Percentiles rank a stretch among this genome's conserved stretches.
Evolutionary conservation across 64 coral and sea anemone genomes (phyloP).

Genomic region (Stylophora pistillata): DNA sequence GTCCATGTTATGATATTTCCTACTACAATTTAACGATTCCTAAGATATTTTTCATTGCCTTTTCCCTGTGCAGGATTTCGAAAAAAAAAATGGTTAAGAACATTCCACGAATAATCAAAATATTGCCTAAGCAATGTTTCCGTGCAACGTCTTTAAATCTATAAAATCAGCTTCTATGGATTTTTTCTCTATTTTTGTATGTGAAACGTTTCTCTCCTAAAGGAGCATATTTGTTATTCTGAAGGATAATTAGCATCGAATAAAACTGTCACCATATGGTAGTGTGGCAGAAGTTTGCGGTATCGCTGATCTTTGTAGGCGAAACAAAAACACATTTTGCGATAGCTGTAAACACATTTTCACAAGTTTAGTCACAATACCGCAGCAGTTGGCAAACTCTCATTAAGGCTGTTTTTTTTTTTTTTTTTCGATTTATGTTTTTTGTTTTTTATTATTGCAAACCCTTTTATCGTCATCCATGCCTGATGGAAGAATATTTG

Average conservation of each 20-base stretch:
- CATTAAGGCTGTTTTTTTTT: too few relatives aligned
- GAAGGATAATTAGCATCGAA: slow-evolving; percentile 14
- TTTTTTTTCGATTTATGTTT: neutral
- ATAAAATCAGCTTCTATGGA: neutral
- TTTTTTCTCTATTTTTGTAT: neutral
- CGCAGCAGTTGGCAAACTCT: neutral
- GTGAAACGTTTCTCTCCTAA: neutral
- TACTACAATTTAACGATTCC: too few relatives aligned
- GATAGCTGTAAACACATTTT: neutral
- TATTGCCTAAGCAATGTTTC: too few relatives aligned
- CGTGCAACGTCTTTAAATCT: too few relatives aligned
- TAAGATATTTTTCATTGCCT: too few relatives aligned
- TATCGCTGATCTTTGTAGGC: neutral
- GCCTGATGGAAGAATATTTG: neutral
- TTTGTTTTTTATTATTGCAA: neutral
- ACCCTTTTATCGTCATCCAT: neutral
- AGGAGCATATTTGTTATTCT: neutral
- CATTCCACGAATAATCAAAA: too few relatives aligned
- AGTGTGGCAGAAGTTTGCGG: neutral
- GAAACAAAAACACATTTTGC: neutral
- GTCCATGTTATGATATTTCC: too few relatives aligned
- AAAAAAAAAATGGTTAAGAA: too few relatives aligned
- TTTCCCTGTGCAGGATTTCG: too few relatives aligned
- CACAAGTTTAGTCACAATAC: neutral
- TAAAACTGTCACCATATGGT: neutral